Evolutionary conservation across 2,888 invertebrate species (phyloP).

Genomic region (Megamerina dolium): DNA sequence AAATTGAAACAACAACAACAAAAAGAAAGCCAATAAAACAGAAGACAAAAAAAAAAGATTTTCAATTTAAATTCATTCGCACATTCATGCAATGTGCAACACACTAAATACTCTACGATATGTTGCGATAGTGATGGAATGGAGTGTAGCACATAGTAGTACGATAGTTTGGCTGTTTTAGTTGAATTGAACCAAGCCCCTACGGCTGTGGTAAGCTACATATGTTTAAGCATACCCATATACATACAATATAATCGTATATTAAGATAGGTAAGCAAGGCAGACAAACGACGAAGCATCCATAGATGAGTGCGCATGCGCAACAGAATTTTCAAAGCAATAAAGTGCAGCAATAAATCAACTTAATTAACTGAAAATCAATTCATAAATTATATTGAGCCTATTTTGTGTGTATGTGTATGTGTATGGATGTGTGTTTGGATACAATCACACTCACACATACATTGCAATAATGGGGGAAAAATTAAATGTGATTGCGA

Average conservation of each 20-base stretch:
- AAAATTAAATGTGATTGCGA: slow-evolving; percentile 10
- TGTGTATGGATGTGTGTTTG: slow-evolving; percentile 11
- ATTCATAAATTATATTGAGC: slow-evolving; percentile 37
- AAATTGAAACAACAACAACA: no score
- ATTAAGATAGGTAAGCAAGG: no score
- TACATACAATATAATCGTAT: no score
- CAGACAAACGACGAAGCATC: background rate
- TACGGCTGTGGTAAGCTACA: background rate
- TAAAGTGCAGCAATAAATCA: slow-evolving; percentile 42
- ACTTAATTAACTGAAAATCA: slow-evolving; percentile 45
- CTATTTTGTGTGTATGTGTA: slow-evolving; percentile 5
- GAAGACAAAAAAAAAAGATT: slow-evolving; percentile 5
- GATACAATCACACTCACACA: slow-evolving; percentile 4
- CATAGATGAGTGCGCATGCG: slow-evolving; percentile 25
- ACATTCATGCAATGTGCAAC: slow-evolving; percentile 1
- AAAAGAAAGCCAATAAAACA: no score
- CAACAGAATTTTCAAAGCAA: slow-evolving; percentile 34
- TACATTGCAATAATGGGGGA: background rate
- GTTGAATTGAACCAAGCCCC: no score
- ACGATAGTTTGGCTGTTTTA: no score
- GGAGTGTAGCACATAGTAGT: no score
- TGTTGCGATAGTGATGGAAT: no score
- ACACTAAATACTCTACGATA: no score
- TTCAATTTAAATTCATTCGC: slow-evolving; percentile 22
- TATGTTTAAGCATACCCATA: background rate